Conservation (phyloP, 2,113 vertebrate genomes). For the Coptodon rendalli region DNA sequence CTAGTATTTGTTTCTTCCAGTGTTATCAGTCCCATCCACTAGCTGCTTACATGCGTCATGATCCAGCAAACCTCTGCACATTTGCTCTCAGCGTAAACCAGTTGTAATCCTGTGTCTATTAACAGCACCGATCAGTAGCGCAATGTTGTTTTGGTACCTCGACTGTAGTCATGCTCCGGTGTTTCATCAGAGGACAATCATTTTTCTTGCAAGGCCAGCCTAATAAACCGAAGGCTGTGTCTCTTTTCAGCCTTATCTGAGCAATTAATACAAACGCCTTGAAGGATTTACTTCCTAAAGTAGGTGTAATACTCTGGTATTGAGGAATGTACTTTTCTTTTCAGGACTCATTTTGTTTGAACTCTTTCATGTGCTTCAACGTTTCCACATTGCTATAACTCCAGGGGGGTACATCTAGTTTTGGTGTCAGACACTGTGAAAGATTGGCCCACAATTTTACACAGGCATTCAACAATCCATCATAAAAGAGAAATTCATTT, state of each 20-base stretch:
- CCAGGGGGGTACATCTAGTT: constrained; percentile 27
- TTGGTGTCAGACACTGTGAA: constrained; percentile 25
- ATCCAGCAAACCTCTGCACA: background rate
- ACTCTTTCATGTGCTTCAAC: constrained; percentile 13
- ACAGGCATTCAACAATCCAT: constrained; percentile 31
- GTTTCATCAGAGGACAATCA: background rate
- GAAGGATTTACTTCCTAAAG: background rate
- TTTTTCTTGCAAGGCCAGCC: background rate
- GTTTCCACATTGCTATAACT: constrained; percentile 19
- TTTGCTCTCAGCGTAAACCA: background rate
- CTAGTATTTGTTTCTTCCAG: background rate
- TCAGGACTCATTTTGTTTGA: background rate
- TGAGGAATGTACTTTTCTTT: background rate
- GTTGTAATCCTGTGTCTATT: background rate
- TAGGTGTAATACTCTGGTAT: background rate
- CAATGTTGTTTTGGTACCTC: background rate
- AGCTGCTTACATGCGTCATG: background rate
- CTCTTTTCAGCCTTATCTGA: background rate
- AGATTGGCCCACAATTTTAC: constrained; percentile 37
- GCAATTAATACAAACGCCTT: background rate
- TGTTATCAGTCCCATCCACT: background rate
- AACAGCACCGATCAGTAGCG: background rate
- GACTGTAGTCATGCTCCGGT: background rate
- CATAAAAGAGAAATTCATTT: constrained; percentile 47
- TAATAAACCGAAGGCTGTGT: background rate